These are phyloP conservation scores for Hemithea aestivaria DNA, from an alignment of 2,888 invertebrate genomes.

Conservation along the genomic window DNA sequence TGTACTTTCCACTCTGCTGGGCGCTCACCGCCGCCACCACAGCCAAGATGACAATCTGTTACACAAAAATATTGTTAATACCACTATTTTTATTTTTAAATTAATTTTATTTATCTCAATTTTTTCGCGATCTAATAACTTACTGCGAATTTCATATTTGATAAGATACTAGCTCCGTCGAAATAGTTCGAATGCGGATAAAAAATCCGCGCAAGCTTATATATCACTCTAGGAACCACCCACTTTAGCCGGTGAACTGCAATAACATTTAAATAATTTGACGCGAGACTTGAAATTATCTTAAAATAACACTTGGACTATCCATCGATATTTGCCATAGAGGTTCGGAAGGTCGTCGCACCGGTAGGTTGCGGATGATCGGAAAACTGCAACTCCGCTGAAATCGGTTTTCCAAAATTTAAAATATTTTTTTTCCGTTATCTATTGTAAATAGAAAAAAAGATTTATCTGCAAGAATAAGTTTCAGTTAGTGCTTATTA, in stretches of 20 bases:
- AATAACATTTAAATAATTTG: conserved; percentile 69
- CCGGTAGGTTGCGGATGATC: conserved; percentile 4
- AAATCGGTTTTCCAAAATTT: background rate
- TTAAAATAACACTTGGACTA: conserved; percentile 43
- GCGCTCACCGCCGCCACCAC: conserved; percentile 47
- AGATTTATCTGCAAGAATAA: no score
- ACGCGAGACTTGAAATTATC: conserved; percentile 44
- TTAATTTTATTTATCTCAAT: conserved; percentile 6
- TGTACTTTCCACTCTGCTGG: conserved; percentile 27
- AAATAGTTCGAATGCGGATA: conserved; percentile 68
- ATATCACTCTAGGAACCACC: conserved; percentile 64
- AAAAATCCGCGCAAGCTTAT: conserved; percentile 67
- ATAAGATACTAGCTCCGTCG: conserved; percentile 51
- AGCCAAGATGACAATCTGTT: conserved; percentile 46
- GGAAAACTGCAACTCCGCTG: background rate
- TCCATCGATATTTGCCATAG: conserved; percentile 30
- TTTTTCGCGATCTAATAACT: conserved; percentile 35
- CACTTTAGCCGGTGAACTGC: conserved; percentile 58
- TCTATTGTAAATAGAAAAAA: no score
- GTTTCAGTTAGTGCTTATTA: no score
- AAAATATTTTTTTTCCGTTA: background rate
- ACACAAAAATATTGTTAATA: conserved; percentile 9
- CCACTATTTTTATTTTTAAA: conserved; percentile 4
- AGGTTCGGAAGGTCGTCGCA: conserved; percentile 31
- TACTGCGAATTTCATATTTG: conserved; percentile 62